These are phyloP conservation scores for Benitochromis conjunctus DNA, from an alignment of 2,113 vertebrate species.

Conservation along the genomic window DNA sequence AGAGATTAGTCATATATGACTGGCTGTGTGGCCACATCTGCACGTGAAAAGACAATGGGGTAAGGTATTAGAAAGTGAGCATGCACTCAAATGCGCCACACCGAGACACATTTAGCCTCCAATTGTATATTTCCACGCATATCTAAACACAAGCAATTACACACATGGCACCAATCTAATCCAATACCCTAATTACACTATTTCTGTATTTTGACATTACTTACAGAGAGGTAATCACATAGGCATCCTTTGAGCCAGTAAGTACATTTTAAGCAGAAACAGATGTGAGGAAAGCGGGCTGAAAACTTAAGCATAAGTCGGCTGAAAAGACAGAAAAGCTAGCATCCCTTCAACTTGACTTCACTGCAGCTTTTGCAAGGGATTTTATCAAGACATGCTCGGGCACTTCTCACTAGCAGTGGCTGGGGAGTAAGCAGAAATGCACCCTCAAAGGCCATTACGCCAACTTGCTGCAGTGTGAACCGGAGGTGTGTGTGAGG, in stretches of 20 bases:
- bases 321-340: not conserved
- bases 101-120: not conserved
- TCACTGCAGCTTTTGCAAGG: not conserved
- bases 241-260: not conserved
- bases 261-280: not conserved
- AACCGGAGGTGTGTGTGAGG: conserved; percentile 11
- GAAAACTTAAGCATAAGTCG: not conserved
- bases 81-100: not conserved
- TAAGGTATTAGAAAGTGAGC: not conserved
- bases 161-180: not conserved
- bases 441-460: conserved; percentile 22
- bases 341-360: not conserved
- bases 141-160: not conserved
- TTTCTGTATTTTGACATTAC: not conserved
- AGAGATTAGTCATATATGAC: conserved; percentile 11
- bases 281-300: not conserved
- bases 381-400: conserved; percentile 29
- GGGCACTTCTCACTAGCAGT: conserved; percentile 28
- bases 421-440: conserved; percentile 9
- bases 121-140: not conserved
- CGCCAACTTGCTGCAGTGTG: not conserved
- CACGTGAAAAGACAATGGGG: not conserved
- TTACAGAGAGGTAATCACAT: not conserved
- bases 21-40: conserved; percentile 13
- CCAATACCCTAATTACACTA: not conserved